Evolutionary conservation across 2,113 vertebrate species (phyloP).

Genomic region (Cryptomyrus ogoouensis): DNA sequence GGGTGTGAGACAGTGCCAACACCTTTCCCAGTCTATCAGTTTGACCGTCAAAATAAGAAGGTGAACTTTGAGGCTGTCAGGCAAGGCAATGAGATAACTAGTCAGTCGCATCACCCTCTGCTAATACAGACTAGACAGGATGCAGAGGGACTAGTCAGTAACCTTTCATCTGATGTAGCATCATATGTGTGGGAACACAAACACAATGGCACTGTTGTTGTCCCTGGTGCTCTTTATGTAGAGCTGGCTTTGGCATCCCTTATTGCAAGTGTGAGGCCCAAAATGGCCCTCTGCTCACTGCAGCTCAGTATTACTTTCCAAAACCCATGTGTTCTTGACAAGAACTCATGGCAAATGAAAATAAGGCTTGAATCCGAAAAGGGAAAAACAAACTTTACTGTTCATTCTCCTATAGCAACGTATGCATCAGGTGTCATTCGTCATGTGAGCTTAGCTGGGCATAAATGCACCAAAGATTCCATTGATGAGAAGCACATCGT

Average conservation of each 20-base stretch:
- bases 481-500: slow-evolving; percentile 61
- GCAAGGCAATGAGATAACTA: slow-evolving; percentile 32
- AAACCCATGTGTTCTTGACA: slow-evolving; percentile 55
- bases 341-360: slow-evolving; percentile 52
- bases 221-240: slow-evolving; percentile 67
- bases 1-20: slow-evolving; percentile 61
- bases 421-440: slow-evolving; percentile 63
- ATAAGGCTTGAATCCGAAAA: slow-evolving; percentile 53
- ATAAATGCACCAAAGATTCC: slow-evolving; percentile 16
- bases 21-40: slow-evolving; percentile 68
- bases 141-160: slow-evolving; percentile 50
- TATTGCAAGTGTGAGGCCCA: slow-evolving; percentile 55
- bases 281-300: slow-evolving; percentile 53
- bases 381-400: slow-evolving; percentile 53
- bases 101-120: slow-evolving; percentile 46
- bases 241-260: slow-evolving; percentile 70
- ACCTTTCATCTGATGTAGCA: slow-evolving; percentile 45
- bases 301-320: slow-evolving; percentile 64
- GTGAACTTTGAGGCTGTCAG: slow-evolving; percentile 52
- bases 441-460: slow-evolving; percentile 14
- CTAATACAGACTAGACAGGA: slow-evolving; percentile 42
- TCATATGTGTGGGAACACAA: slow-evolving; percentile 72
- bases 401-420: slow-evolving; percentile 55
- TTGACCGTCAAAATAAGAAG: slow-evolving; percentile 61
- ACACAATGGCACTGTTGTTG: slow-evolving; percentile 60